These are phyloP conservation scores for Cyanoderma ruficeps DNA, from an alignment of 2,113 vertebrate species.

Conservation along the genomic window DNA sequence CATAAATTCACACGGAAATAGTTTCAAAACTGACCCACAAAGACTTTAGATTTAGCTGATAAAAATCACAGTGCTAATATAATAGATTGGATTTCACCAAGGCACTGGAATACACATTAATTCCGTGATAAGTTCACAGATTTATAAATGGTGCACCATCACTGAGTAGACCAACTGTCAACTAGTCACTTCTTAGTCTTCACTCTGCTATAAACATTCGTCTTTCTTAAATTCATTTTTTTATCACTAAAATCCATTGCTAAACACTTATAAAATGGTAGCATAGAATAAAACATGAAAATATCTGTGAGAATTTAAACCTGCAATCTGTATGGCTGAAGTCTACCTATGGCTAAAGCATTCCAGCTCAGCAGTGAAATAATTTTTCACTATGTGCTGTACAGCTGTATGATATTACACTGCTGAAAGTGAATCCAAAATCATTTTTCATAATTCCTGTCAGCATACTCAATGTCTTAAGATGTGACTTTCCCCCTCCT, in stretches of 20 bases:
- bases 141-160: not conserved
- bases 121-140: not conserved
- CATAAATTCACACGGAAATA: not conserved
- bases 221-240: not conserved
- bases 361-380: not conserved
- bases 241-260: not conserved
- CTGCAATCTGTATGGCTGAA: not conserved
- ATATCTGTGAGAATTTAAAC: not conserved
- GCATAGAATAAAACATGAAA: not conserved
- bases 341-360: not conserved
- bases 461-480: not conserved
- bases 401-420: not conserved
- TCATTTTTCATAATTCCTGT: not conserved
- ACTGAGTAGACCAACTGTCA: not conserved
- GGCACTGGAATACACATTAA: not conserved
- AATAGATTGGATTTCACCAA: not conserved
- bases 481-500: not conserved
- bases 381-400: not conserved
- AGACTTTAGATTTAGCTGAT: not conserved
- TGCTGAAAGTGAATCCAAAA: not conserved
- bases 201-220: not conserved
- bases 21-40: not conserved
- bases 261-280: not conserved
- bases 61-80: not conserved
- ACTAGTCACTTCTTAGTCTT: not conserved